A percentile compares a stretch with the other conserved stretches of the same genome.
Evolutionary conservation across 2,113 vertebrate genomes (phyloP).

Genomic region (Scolopax mira): DNA sequence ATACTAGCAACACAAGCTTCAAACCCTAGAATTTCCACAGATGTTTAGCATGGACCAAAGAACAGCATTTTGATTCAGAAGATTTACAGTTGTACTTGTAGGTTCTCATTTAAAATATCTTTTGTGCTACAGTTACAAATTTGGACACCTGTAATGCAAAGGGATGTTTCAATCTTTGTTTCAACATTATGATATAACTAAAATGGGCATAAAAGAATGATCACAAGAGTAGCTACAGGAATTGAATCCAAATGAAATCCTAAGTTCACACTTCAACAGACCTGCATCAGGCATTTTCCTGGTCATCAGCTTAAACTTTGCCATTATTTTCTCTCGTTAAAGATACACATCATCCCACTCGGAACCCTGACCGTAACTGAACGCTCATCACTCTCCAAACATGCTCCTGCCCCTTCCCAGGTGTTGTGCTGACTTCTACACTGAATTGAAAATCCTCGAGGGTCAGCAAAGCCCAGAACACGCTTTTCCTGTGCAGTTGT

Average conservation of each 20-base stretch:
- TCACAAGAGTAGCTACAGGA: neutral
- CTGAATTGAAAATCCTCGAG: neutral
- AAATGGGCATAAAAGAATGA: accelerated
- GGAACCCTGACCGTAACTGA: neutral
- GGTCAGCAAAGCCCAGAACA: neutral
- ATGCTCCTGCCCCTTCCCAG: neutral
- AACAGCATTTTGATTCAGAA: neutral
- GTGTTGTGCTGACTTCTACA: neutral
- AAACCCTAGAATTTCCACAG: neutral
- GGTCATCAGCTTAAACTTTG: neutral
- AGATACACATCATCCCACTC: too few species aligned
- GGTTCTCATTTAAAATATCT: neutral
- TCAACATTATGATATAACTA: neutral
- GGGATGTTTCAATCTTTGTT: neutral
- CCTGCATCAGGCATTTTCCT: neutral
- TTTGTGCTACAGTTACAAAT: neutral
- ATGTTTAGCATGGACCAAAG: neutral
- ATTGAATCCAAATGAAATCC: neutral
- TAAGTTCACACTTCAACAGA: neutral
- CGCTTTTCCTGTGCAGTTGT: neutral
- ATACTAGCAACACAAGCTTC: neutral
- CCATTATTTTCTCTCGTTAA: neutral
- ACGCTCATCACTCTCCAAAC: neutral
- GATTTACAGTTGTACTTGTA: neutral
- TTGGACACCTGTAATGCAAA: neutral